Percentiles rank a stretch among this genome's conserved stretches.
Evolutionary conservation across 2,888 invertebrate species (phyloP).

Genomic region (Acrobasis suavella): DNA sequence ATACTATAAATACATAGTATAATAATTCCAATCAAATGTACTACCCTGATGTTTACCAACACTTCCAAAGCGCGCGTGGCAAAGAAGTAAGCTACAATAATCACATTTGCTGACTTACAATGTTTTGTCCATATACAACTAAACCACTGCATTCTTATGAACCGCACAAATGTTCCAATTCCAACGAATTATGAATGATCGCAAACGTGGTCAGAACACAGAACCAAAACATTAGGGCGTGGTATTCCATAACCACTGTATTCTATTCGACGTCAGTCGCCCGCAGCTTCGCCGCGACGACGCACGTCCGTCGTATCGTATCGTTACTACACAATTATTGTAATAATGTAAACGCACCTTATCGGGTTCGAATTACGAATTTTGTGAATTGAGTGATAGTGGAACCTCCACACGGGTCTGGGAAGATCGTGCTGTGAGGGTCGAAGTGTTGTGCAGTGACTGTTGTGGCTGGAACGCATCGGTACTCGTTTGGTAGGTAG

Average conservation of each 20-base stretch:
- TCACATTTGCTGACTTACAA: no score
- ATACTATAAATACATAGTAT: no score
- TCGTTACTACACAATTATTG: not conserved
- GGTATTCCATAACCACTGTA: conserved; percentile 39
- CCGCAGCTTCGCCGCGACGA: conserved; percentile 31
- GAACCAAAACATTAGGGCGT: conserved; percentile 68
- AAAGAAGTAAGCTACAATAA: no score
- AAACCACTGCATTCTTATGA: not conserved
- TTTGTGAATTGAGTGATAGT: conserved; percentile 12
- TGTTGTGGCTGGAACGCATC: not conserved
- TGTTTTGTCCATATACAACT: no score
- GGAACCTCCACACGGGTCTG: conserved; percentile 9
- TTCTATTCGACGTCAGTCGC: conserved; percentile 35
- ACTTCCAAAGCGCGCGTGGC: no score
- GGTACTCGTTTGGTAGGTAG: conserved; percentile 8
- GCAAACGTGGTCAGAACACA: conserved; percentile 26
- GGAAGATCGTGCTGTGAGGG: conserved; percentile 22
- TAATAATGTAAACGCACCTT: conserved; percentile 3
- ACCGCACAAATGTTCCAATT: not conserved
- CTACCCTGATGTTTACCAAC: no score
- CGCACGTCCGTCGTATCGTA: conserved; percentile 34
- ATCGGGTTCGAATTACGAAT: conserved; percentile 37
- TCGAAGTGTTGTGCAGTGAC: conserved; percentile 29
- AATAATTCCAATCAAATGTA: no score
- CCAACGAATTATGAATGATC: conserved; percentile 10